These are phyloP conservation scores for Onychorhynchus coronatus DNA, from an alignment of 2,113 vertebrate species.

Conservation along the genomic window DNA sequence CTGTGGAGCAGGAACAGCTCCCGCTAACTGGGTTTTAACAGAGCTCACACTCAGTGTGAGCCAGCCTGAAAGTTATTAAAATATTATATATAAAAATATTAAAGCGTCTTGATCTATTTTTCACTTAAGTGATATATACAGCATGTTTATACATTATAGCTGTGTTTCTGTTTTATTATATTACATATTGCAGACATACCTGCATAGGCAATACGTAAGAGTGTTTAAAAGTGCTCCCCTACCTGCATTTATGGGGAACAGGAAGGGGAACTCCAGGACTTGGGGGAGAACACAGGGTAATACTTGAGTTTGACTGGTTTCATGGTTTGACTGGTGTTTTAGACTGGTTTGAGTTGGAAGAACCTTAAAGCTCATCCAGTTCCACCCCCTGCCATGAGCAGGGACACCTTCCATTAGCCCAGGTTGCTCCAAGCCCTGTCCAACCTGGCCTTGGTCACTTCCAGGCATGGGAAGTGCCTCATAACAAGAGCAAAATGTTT, in stretches of 20 bases:
- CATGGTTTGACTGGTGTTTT: background rate
- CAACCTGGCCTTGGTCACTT: rapidly evolving
- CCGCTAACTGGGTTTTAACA: background rate
- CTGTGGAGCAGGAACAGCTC: background rate
- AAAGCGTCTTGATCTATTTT: background rate
- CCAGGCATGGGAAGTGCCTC: background rate
- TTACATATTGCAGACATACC: rapidly evolving
- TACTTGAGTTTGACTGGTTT: background rate
- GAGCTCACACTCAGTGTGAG: rapidly evolving
- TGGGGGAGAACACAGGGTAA: background rate
- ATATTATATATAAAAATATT: background rate
- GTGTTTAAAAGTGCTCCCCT: background rate
- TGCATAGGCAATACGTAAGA: rapidly evolving
- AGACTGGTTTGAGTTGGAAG: background rate
- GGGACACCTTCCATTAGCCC: background rate
- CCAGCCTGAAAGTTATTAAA: background rate
- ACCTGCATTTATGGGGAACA: background rate
- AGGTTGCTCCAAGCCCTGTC: background rate
- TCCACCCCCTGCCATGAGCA: background rate
- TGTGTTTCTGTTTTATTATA: rapidly evolving
- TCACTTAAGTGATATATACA: background rate
- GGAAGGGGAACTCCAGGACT: background rate
- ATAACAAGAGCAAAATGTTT: background rate
- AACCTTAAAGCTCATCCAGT: background rate
- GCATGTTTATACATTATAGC: background rate